These are phyloP conservation scores for Bombus confusus DNA, from an alignment of 1,140 invertebrate genomes.

Conservation along the genomic window DNA sequence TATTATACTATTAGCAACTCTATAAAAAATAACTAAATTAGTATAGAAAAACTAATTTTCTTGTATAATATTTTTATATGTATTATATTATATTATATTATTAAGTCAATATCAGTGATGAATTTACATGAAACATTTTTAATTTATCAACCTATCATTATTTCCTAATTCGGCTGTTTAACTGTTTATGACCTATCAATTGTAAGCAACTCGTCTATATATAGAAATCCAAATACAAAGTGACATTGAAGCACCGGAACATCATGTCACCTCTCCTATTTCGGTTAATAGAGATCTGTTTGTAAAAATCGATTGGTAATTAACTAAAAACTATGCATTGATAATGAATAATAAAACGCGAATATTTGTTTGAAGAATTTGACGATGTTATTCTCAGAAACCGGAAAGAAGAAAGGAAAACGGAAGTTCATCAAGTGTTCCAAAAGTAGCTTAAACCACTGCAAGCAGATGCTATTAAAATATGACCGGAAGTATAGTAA, in stretches of 20 bases:
- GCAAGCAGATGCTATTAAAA: slow-evolving; percentile 5
- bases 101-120: not conserved
- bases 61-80: not conserved
- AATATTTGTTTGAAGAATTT: not conserved
- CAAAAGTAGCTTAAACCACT: not conserved
- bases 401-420: slow-evolving; percentile 9
- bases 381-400: slow-evolving; percentile 42
- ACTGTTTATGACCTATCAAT: not conserved
- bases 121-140: not conserved
- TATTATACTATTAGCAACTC: not conserved
- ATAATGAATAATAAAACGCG: not conserved
- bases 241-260: not conserved
- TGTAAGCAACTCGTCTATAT: not conserved
- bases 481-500: slow-evolving; percentile 11
- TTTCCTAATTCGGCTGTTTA: not conserved
- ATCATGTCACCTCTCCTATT: not conserved
- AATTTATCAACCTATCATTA: not conserved
- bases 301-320: not conserved
- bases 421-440: slow-evolving; percentile 34
- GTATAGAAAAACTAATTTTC: not conserved
- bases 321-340: not conserved
- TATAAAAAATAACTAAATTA: too few relatives aligned
- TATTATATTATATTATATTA: not conserved
- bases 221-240: not conserved
- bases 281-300: not conserved